Evolutionary conservation across 2,888 invertebrate genomes (phyloP).

Genomic region (Thereva unica): DNA sequence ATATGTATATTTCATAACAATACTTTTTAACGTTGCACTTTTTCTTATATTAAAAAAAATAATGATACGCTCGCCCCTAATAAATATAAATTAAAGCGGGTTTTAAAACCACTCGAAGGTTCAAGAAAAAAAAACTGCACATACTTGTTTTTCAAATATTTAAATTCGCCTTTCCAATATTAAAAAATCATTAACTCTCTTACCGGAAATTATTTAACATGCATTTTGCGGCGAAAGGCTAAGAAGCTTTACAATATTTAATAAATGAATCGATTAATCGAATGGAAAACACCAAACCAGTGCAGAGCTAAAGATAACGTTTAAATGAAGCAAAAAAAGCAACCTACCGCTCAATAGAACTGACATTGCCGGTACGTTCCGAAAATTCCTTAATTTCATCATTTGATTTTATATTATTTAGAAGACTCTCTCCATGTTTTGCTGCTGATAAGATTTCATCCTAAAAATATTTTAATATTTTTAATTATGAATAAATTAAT

Average conservation of each 20-base stretch:
- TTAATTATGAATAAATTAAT: conserved; percentile 23
- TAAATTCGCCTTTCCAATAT: conserved; percentile 10
- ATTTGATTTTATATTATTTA: conserved; percentile 71
- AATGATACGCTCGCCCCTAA: too few relatives aligned
- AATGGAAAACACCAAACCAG: conserved; percentile 51
- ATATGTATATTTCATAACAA: too few relatives aligned
- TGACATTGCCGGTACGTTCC: conserved; percentile 81
- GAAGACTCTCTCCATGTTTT: conserved; percentile 84
- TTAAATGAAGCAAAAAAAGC: conserved; percentile 30
- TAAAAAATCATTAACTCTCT: conserved; percentile 13
- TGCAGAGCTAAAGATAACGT: conserved; percentile 55
- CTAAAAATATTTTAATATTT: conserved; percentile 55
- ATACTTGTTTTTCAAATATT: too few relatives aligned
- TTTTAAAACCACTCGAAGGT: too few relatives aligned
- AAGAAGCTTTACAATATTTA: conserved; percentile 20
- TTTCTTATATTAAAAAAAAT: too few relatives aligned
- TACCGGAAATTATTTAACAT: conserved; percentile 10
- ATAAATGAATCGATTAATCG: conserved; percentile 22
- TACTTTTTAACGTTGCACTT: too few relatives aligned
- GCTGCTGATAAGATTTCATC: conserved; percentile 86
- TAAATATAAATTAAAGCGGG: too few relatives aligned
- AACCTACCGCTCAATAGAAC: conserved; percentile 84
- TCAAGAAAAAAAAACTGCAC: too few relatives aligned
- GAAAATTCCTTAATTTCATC: conserved; percentile 64
- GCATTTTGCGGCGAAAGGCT: conserved; percentile 25